Evolutionary conservation across 2,797 vertebrate genomes (phyloP), one percentile per base, ranked within the genome.

Genomic region (Thaleichthys pacificus): DNA sequence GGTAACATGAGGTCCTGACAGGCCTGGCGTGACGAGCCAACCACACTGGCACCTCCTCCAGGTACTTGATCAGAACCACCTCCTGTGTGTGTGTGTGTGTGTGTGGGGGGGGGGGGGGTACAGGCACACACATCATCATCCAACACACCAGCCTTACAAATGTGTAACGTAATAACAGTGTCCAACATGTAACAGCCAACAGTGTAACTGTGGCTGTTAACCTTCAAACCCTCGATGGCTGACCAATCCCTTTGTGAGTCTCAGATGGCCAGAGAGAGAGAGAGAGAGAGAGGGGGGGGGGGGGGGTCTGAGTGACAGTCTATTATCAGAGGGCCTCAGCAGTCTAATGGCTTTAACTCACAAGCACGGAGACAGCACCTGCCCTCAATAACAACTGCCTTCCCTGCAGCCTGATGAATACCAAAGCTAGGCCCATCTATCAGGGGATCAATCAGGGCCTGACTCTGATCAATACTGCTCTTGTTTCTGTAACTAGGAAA

Each of bases 21-120:
- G 93, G 92, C 83, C 88, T 91, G 69, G 94, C 95, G 83, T 96
- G 90, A 87, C 89, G 89, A 84, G 93, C 88, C 87, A 98, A 92
- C 93, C 96, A 93, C 86, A 92, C 87, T 72, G 95, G 95, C 88
- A 98, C 91, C 89, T 95, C 95, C 90, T 96, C 89, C 84, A 94
- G 92, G 94, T 95, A 94, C 90, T 87, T 95, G 82, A 89, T 85
- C 89, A 94, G 86, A 79, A 56, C 51, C 51, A n/a, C 4, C 4
- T 56, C 51, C 51, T 56, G 42, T 47, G 42, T 14, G 42, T 47
- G 42, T 12, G 42, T 47, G 42, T 47, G 42, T 47, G 42, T 47
- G 42, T 47, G 38, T 2, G 38, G 1, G 38, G 38, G 38, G 9
- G 38, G n/a, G n/a, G n/a, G n/a, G 42, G 42, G 11, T 1, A 56